Conservation (phyloP, 2,797 vertebrate species). For the Hippopotamyrus pictus region DNA sequence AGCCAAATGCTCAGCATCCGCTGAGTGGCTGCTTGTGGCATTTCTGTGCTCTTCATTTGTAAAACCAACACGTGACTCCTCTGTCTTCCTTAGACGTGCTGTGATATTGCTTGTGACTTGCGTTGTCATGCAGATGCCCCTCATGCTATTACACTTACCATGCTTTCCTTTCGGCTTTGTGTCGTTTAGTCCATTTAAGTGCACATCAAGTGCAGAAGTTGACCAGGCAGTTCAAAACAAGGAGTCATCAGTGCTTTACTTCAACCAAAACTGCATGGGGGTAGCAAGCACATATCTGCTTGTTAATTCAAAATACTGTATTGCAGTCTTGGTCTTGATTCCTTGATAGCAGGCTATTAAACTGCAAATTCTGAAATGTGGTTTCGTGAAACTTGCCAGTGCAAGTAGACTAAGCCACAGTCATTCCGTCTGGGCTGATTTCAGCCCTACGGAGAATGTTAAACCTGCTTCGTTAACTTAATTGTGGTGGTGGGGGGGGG, state of each 20-base stretch:
- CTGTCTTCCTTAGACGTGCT: not conserved
- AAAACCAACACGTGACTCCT: not conserved
- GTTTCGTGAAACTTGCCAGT: slow-evolving; percentile 23
- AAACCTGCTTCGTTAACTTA: slow-evolving; percentile 5
- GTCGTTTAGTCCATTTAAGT: not conserved
- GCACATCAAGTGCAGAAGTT: not conserved
- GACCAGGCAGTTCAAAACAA: not conserved
- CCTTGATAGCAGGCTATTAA: slow-evolving; percentile 7
- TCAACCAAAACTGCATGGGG: not conserved
- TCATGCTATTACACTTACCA: not conserved
- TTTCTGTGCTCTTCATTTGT: not conserved
- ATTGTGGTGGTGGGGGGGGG: not conserved
- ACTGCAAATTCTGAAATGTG: not conserved
- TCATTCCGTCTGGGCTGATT: slow-evolving; percentile 6
- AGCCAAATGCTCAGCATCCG: not conserved
- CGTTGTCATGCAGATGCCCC: not conserved
- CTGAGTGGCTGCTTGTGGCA: not conserved
- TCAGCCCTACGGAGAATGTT: not conserved
- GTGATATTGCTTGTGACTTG: not conserved
- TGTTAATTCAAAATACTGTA: not conserved
- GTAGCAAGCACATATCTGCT: not conserved
- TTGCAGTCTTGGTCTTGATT: not conserved
- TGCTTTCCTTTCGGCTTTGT: not conserved
- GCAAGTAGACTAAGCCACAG: slow-evolving; percentile 3
- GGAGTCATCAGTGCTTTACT: not conserved